These are phyloP conservation scores for Acanthopleura granulata DNA, from an alignment of 2,888 invertebrate species.

Conservation along the genomic window DNA sequence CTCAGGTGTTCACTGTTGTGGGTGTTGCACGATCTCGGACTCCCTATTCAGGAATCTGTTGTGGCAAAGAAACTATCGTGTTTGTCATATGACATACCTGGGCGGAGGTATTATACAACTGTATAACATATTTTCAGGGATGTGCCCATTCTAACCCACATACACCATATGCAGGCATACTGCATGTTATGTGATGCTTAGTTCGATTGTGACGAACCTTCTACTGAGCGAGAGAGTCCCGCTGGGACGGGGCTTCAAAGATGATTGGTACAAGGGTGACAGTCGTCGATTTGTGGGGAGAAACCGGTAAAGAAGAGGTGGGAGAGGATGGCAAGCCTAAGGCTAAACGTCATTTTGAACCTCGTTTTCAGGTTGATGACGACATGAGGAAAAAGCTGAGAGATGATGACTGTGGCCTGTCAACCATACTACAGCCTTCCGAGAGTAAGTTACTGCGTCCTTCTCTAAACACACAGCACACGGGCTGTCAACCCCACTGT, in stretches of 20 bases:
- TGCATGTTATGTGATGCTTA: no score
- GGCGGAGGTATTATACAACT: no score
- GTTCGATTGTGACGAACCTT: no score
- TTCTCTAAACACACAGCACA: not conserved
- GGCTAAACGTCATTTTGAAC: not conserved
- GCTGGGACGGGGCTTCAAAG: not conserved
- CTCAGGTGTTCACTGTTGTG: no score
- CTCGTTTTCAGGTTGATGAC: constrained; percentile 40
- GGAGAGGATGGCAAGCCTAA: not conserved
- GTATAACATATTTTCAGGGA: no score
- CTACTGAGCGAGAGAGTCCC: no score
- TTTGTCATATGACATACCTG: no score
- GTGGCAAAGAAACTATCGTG: no score
- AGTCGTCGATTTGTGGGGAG: constrained; percentile 1
- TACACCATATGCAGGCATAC: no score
- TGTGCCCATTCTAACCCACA: no score
- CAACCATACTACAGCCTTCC: constrained; percentile 49
- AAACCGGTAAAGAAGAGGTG: not conserved
- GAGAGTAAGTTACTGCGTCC: constrained; percentile 39
- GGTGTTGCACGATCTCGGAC: no score
- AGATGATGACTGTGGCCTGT: constrained; percentile 49
- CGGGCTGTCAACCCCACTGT: constrained; percentile 47
- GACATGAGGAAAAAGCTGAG: constrained; percentile 40
- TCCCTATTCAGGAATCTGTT: no score
- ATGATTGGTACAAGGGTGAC: constrained; percentile 1